phyloP scores from a whole-genome alignment of 2,888 invertebrate species.

The Chaetogeoica ovagalla region DNA sequence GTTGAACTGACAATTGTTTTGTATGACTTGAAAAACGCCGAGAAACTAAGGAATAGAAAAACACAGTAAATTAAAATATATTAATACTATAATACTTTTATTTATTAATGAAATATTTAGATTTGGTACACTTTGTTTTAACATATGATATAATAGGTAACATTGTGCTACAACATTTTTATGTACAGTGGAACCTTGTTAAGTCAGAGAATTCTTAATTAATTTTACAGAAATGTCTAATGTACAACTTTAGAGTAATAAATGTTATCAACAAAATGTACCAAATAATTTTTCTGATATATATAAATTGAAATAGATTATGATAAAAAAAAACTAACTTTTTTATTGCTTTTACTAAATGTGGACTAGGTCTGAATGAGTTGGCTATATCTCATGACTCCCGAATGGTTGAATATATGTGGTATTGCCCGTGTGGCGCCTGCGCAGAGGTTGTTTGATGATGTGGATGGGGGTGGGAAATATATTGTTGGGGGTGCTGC shows the following conservation, averaged over 20 bases:
- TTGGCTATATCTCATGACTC: constrained; percentile 51
- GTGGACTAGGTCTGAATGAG: constrained; percentile 50
- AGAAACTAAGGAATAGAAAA: constrained; percentile 30
- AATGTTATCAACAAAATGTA: neutral
- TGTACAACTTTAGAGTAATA: no score
- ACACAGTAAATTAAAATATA: neutral
- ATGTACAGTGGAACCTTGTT: no score
- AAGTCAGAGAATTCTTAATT: no score
- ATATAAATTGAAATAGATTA: neutral
- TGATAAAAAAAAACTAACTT: constrained; percentile 23
- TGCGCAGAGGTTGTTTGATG: constrained; percentile 45
- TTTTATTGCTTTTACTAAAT: constrained; percentile 52
- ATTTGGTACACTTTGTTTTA: no score
- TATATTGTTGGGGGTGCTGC: constrained; percentile 48
- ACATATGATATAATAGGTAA: no score
- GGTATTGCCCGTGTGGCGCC: constrained; percentile 51
- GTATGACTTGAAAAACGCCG: constrained; percentile 48
- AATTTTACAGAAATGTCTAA: no score
- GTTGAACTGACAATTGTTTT: constrained; percentile 45
- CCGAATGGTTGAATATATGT: constrained; percentile 49
- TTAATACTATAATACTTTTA: no score
- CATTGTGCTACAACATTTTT: no score
- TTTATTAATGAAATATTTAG: neutral
- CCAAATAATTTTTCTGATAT: neutral
- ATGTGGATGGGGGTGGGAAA: constrained; percentile 58